Evolutionary conservation across 2,888 invertebrate species (phyloP).

Genomic region (Sisyra terminalis): DNA sequence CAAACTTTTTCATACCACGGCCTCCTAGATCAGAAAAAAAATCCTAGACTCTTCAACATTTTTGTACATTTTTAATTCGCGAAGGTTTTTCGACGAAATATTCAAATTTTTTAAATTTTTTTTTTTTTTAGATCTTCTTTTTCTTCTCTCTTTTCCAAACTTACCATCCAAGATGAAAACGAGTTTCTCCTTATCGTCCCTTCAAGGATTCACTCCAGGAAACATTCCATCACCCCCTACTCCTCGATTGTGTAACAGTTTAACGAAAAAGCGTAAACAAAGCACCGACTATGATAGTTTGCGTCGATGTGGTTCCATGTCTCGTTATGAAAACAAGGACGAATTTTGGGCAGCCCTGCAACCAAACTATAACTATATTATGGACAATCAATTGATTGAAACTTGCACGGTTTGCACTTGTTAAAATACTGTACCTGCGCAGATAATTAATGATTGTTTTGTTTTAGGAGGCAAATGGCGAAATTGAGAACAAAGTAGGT

Average conservation of each 20-base stretch:
- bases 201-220: conserved; percentile 44
- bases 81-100: too few species aligned
- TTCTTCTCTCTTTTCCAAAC: too few species aligned
- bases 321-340: conserved; percentile 60
- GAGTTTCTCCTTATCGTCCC: conserved; percentile 68
- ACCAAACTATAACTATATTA: conserved; percentile 85
- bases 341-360: conserved; percentile 86
- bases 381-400: conserved; percentile 87
- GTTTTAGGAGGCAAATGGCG: conserved; percentile 58
- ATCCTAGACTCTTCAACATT: too few species aligned
- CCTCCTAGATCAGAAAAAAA: too few species aligned
- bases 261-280: conserved; percentile 54
- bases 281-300: conserved; percentile 47
- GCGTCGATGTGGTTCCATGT: conserved; percentile 64
- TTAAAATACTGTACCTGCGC: neutral
- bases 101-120: too few species aligned
- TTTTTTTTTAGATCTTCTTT: too few species aligned
- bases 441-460: conserved; percentile 1
- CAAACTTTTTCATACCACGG: too few species aligned
- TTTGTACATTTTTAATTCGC: too few species aligned
- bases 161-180: conserved; percentile 42
- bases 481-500: conserved; percentile 46
- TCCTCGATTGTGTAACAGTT: conserved; percentile 70
- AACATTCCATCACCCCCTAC: conserved; percentile 30
- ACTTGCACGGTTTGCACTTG: conserved; percentile 45